Conservation (phyloP, 2,113 vertebrate species). For the Polyodon spathula region DNA sequence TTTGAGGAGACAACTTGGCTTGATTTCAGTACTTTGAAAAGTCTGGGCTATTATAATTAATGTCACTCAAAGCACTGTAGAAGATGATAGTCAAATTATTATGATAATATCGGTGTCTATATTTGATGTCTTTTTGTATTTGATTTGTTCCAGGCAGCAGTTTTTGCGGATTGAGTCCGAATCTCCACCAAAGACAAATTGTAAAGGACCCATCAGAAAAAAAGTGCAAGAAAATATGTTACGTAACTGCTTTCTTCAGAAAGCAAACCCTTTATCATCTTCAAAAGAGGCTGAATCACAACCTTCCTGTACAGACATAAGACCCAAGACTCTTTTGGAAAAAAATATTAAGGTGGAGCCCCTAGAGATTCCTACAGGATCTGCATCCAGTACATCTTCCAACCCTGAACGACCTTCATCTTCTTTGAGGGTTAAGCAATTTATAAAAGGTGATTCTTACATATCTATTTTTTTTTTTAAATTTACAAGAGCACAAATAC, state of each 20-base stretch:
- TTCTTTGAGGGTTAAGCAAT: conserved; percentile 44
- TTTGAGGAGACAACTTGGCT: no score
- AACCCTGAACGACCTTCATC: conserved; percentile 53
- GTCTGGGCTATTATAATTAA: background rate
- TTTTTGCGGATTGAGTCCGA: conserved; percentile 58
- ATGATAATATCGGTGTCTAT: background rate
- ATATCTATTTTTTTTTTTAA: background rate
- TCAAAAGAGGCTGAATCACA: background rate
- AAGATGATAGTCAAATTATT: no score
- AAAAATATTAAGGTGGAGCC: conserved; percentile 23
- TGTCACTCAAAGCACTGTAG: background rate
- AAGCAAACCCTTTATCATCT: conserved; percentile 12
- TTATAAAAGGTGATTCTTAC: conserved; percentile 63
- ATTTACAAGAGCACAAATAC: no score
- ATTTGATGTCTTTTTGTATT: conserved; percentile 16
- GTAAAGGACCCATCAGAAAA: conserved; percentile 15
- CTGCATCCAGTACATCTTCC: conserved; percentile 15
- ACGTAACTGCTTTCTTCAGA: conserved; percentile 46
- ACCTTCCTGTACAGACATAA: background rate
- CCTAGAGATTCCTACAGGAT: conserved; percentile 3
- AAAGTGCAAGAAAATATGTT: conserved; percentile 29
- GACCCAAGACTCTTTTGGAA: background rate
- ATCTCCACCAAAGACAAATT: conserved; percentile 46
- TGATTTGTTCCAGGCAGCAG: conserved; percentile 53
- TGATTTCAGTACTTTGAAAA: background rate